Percentiles rank a stretch among this genome's conserved stretches.
These are phyloP conservation scores for Apus apus DNA, from an alignment of 2,113 vertebrate species.

Conservation along the genomic window DNA sequence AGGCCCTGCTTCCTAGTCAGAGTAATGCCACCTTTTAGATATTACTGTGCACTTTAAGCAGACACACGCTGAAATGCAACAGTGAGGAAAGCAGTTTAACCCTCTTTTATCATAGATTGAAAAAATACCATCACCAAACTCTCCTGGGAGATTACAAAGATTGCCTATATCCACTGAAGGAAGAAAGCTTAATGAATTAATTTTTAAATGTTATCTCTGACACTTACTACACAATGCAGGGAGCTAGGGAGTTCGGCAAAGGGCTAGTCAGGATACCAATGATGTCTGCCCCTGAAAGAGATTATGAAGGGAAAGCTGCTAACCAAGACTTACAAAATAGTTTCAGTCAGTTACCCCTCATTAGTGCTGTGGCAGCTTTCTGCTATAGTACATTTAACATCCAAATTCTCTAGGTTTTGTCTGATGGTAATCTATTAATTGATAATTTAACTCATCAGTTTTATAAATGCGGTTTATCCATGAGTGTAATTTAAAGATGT, in stretches of 20 bases:
- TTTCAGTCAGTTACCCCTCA: neutral
- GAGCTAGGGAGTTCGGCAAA: neutral
- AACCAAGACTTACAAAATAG: slow-evolving; percentile 4
- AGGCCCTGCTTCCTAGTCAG: neutral
- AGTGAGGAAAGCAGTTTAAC: slow-evolving; percentile 29
- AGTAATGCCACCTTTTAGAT: slow-evolving; percentile 5
- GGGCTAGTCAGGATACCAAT: neutral
- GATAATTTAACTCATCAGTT: neutral
- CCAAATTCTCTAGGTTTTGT: neutral
- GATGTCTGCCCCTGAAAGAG: neutral
- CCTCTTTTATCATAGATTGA: neutral
- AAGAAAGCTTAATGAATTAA: slow-evolving; percentile 20
- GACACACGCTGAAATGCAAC: neutral
- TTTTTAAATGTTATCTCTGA: neutral
- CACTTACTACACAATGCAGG: neutral
- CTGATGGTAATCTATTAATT: slow-evolving; percentile 17
- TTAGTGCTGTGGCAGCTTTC: slow-evolving; percentile 18
- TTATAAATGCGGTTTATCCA: neutral
- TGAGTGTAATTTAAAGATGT: neutral
- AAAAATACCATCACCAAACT: slow-evolving; percentile 1
- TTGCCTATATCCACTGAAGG: neutral
- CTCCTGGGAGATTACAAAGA: neutral
- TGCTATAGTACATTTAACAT: slow-evolving; percentile 18
- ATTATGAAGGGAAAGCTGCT: neutral
- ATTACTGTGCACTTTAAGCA: neutral